Evolutionary conservation across 2,797 vertebrate species (phyloP), one percentile per base, ranked within the genome.

Genomic region (Sus cebifrons): DNA sequence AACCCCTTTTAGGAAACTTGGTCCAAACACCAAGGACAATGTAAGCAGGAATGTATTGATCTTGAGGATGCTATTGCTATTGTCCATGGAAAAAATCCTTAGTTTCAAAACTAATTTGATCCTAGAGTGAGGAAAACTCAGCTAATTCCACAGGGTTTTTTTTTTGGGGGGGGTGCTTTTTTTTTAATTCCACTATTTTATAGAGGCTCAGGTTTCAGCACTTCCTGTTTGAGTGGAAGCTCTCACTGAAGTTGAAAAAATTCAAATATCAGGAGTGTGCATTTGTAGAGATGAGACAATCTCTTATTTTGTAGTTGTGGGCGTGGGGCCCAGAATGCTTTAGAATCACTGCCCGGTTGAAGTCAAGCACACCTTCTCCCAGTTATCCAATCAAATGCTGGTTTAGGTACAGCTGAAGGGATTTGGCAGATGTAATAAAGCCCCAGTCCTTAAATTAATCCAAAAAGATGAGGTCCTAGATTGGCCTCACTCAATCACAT

Each of bases 161-260:
- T 49, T 49, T 49, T 49, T 6, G 44, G 44, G 44, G 44, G 44
- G 44, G 44, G 44, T 49, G 44, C 44, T 49, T 49, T 49, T 49
- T 49, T 49, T 49, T 49, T 94, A 79, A 82, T 65, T 56, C 16
- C 68, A 49, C 23, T 54, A 36, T 25, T 21, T 16, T 13, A 36
- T 68, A 83, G 40, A 75, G 2, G n/a, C 58, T 60, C 10, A 49
- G 8, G 27, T 75, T 91, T 75, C 11, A 81, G 67, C 62, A 21
- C 52, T 78, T 95, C 20, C 27, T 60, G 16, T 89, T 73, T 78
- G 29, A 89, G 49, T 52, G 10, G 49, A 92, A 86, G 52, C n/a
- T 52, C 75, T 85, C 32, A 14, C 3, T 62, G 36, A 73, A 20
- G 14, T 17, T 67, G 3, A 20, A 32, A 17, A 21, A 52, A 74